Evolutionary conservation across 35 echinoderm and acorn worm species (phyloP), one percentile per base, ranked within the genome.

Genomic region (Stichopus chloronotus): DNA sequence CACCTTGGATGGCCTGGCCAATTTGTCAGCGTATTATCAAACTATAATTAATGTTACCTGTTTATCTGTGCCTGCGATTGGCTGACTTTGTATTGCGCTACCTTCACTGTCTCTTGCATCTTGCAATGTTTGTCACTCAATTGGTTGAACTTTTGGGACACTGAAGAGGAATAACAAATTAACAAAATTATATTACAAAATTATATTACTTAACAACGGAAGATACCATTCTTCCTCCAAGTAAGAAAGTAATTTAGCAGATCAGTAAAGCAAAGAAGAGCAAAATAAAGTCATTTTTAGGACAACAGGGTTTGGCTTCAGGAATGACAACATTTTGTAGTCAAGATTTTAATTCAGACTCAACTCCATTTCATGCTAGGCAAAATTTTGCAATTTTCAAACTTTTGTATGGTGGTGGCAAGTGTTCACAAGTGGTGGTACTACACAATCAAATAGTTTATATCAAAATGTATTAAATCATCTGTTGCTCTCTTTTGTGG

Each of bases 21-120:
- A 43, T 43, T 43, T 43, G 30, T 43, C 30, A 43, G 30, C 30
- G 3, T 43, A 43, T 43, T 43, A 43, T 43, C 30, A 65, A 8
- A 14, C 19, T 9, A 10, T 14, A 65, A 65, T 19, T 19, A 65
- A 10, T 5, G 58, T 86, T 86, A 94, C 93, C 93, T 80, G 22
- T 94, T 90, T 20, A 94, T 55, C 56, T 94, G 83, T 43, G 57
- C 21, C 68, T 94, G 93, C 7, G 93, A 94, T 59, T 94, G 93
- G 17, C 6, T 65, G 30, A 94, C 93, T 87, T 94, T 94, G 53
- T 91, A 90, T 13, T 94, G 93, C 23, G 93, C 93, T 20, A 94
- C 87, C 90, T 92, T 94, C 7, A 94, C 89, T 4, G 93, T 94
- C 55, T 94, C 93, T n/a, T 24, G 80, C 89, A 94, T 83, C 78